phyloP scores from a whole-genome alignment of 1,140 invertebrate species.

The Cyclargus thomasi region DNA sequence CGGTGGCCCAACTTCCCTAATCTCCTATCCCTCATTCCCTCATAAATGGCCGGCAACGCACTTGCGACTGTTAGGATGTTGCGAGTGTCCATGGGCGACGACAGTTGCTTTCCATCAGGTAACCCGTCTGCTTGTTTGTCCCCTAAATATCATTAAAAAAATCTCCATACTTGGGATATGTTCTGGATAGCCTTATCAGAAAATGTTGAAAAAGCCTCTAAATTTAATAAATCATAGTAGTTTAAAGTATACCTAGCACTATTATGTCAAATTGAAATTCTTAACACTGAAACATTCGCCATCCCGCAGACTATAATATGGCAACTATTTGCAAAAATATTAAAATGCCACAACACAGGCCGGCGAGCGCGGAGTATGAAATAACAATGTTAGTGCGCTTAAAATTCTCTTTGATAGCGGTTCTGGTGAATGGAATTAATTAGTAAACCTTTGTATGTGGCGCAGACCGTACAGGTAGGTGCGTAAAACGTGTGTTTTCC shows the following conservation, averaged over 20 bases:
- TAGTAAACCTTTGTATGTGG: conserved; percentile 15
- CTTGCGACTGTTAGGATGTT: too few relatives aligned
- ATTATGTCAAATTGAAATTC: background rate
- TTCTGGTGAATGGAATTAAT: conserved; percentile 15
- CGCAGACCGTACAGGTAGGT: background rate
- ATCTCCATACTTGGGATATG: too few relatives aligned
- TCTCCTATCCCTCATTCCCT: too few relatives aligned
- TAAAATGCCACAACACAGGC: conserved; percentile 4
- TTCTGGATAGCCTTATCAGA: too few relatives aligned
- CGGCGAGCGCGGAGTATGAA: conserved; percentile 9
- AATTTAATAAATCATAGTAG: background rate
- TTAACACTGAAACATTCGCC: background rate
- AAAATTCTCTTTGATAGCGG: conserved; percentile 13
- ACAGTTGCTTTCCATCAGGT: too few relatives aligned
- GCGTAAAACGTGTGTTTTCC: background rate
- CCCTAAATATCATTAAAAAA: too few relatives aligned
- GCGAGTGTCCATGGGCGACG: too few relatives aligned
- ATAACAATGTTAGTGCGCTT: conserved; percentile 14
- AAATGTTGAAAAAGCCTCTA: too few relatives aligned
- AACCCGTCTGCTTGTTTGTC: too few relatives aligned
- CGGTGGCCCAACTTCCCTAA: too few relatives aligned
- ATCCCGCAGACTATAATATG: background rate
- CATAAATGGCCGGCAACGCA: too few relatives aligned
- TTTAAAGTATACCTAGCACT: background rate
- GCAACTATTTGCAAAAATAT: conserved; percentile 6